Base-by-base conservation (phyloP, 2,113 vertebrate genomes). In the Aphelocoma coerulescens region DNA sequence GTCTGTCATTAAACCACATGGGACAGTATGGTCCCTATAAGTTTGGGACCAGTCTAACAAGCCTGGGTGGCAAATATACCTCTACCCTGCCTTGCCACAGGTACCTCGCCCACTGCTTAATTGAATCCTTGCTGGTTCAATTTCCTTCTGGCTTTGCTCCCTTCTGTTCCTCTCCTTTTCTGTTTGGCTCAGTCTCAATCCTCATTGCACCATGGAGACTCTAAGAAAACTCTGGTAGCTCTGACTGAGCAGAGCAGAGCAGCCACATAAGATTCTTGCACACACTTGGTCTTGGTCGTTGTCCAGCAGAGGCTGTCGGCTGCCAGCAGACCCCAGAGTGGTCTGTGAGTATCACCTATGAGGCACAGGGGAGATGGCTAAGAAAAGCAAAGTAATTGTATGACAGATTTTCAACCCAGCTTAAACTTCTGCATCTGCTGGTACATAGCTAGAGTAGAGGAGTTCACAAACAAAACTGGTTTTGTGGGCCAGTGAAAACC, bases 271-370 rank as follows among this genome's bases (percentile, higher is more conserved):
- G 6, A 4, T 28, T 37, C 17, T 61, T 39, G 35, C 41, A n/a
- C 30, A 44, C 21, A 1, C 21, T 65, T 21, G 14, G 28, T 71
- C 48, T 41, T 72, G 44, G 14, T 35, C 0, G 0, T 5, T 68
- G 22, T 27, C 49, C 65, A 91, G 55, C 4, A 7, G 68, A 83
- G 35, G 44, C 62, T 83, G 41, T 27, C 0, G 0, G 0, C n/a
- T n/a, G 28, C 55, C 46, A 37, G 37, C 67, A 91, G 55, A 41
- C 3, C 27, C 51, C 62, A 23, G 13, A 22, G 24, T 11, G 23
- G 26, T 39, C 72, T 74, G 26, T 58, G 37, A 61, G 28, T 16
- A 28, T 49, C 51, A 23, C 28, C 67, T 54, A 0, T 8, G 12
- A 46, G 67, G 14, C 1, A 0, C 2, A 3, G 5, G 17, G 44